phyloP scores from a whole-genome alignment of 2,888 invertebrate genomes.

The Tryphoninae sp. region DNA sequence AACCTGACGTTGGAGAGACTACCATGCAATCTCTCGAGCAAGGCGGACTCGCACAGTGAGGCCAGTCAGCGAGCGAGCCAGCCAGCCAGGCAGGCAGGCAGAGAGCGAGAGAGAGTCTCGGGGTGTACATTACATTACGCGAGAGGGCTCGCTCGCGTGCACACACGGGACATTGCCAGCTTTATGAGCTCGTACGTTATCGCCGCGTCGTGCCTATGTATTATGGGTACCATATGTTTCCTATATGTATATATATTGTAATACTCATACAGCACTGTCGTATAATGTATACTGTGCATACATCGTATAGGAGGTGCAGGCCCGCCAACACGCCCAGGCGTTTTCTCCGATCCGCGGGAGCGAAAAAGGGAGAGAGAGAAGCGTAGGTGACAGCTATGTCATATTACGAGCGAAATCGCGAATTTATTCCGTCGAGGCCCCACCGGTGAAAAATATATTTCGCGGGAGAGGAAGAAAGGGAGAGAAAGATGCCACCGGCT shows the following conservation, averaged over 20 bases:
- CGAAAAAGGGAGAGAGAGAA: constrained; percentile 26
- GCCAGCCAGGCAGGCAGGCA: neutral
- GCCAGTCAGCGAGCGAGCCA: neutral
- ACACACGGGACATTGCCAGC: constrained; percentile 68
- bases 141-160: constrained; percentile 31
- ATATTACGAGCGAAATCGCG: constrained; percentile 71
- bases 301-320: constrained; percentile 57
- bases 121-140: constrained; percentile 71
- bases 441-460: constrained; percentile 45
- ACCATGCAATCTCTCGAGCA: constrained; percentile 2
- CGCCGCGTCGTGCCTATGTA: constrained; percentile 62
- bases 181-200: constrained; percentile 76
- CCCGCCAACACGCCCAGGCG: constrained; percentile 48
- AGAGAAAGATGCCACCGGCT: constrained; percentile 31
- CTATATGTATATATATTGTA: constrained; percentile 32
- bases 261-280: constrained; percentile 11
- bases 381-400: constrained; percentile 67
- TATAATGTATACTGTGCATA: constrained; percentile 50
- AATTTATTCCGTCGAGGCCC: constrained; percentile 69
- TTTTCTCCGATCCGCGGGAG: constrained; percentile 38
- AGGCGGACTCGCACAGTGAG: neutral
- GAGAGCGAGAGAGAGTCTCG: constrained; percentile 44
- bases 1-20: constrained; percentile 10
- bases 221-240: constrained; percentile 24
- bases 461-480: neutral